Conservation (phyloP, 1,140 invertebrate genomes). For the Drosophila pseudoananassae region DNA sequence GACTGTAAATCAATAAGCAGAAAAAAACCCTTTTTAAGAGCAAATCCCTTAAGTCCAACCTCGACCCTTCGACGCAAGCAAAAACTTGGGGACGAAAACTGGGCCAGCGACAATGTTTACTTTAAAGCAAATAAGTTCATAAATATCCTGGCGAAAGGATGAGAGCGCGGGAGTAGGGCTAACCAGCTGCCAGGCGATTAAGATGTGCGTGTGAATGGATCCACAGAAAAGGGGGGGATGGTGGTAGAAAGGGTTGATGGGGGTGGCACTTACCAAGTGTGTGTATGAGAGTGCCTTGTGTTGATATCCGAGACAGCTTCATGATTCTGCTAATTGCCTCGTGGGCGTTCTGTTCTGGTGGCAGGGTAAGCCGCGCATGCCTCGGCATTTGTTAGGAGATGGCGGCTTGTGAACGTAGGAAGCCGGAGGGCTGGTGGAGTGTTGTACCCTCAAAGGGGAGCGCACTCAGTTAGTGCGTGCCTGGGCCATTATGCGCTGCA, state of each 20-base stretch:
- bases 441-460: not conserved
- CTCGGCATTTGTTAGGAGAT: slow-evolving; percentile 43
- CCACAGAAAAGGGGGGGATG: slow-evolving; percentile 6
- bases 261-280: slow-evolving; percentile 21
- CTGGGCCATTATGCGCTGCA: slow-evolving; percentile 26
- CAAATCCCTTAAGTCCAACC: slow-evolving; percentile 63
- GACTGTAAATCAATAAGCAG: slow-evolving; percentile 69
- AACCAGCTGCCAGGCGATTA: slow-evolving; percentile 49
- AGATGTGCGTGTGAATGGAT: slow-evolving; percentile 47
- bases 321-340: slow-evolving; percentile 71
- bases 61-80: not conserved
- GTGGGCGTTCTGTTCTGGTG: slow-evolving; percentile 19
- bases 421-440: not conserved
- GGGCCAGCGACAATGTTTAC: slow-evolving; percentile 64
- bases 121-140: slow-evolving; percentile 80
- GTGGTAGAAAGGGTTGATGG: slow-evolving; percentile 1
- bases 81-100: not conserved
- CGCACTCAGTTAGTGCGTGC: slow-evolving; percentile 19
- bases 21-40: slow-evolving; percentile 51
- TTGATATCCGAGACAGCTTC: slow-evolving; percentile 68
- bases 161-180: not conserved
- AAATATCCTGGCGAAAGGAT: slow-evolving; percentile 54
- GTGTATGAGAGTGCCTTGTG: slow-evolving; percentile 17
- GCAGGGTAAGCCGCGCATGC: slow-evolving; percentile 62
- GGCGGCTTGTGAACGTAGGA: not conserved